Base-by-base conservation (phyloP, 2,113 vertebrate species). In the Oceanites oceanicus region DNA sequence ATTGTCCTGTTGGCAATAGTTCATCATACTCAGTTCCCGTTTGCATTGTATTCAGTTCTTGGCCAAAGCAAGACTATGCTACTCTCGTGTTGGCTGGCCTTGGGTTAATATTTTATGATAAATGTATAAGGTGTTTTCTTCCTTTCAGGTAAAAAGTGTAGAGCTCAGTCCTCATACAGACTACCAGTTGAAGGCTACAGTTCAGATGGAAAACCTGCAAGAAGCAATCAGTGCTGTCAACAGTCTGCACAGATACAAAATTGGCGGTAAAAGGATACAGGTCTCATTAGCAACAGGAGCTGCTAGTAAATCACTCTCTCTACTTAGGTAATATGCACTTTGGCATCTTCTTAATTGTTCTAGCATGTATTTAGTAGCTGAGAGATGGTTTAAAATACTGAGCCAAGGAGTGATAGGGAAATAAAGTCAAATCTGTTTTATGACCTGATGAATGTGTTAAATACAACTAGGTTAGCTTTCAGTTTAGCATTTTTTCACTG, bases 101-200 rank as follows among this genome's bases (percentile, higher is more conserved):
- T 47, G 25, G 15, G 15, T 67, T 71, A 29, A 13, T 68, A 2
- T 32, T 78, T 50, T 52, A 21, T 22, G 22, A 10, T 73, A 32
- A 88, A 40, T 16, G 2, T 38, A 3, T 44, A 58, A 50, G 13
- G 4, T 44, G 18, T 52, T 32, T 79, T 75, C 71, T 32, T 84
- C 22, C 5, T 80, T 70, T 27, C 78, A 99, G 99, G 98, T 99
- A 91, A 99, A 98, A 96, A 96, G 92, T 50, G 98, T 99, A 65
- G 99, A 99, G 90, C 99, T 99, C 70, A 99, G 99, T 93, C 99
- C 99, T 59, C 99, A 99, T 88, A 99, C 99, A 5, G 99, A 99
- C 96, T 99, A 99, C 92, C 99, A 99, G 95, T 95, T 99, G 90
- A 99, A 99, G 96, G 99, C 99, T 52, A 98, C 98, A 16, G 96